phyloP scores from a whole-genome alignment of 1,140 invertebrate species.

The Eupristina koningsbergeri region DNA sequence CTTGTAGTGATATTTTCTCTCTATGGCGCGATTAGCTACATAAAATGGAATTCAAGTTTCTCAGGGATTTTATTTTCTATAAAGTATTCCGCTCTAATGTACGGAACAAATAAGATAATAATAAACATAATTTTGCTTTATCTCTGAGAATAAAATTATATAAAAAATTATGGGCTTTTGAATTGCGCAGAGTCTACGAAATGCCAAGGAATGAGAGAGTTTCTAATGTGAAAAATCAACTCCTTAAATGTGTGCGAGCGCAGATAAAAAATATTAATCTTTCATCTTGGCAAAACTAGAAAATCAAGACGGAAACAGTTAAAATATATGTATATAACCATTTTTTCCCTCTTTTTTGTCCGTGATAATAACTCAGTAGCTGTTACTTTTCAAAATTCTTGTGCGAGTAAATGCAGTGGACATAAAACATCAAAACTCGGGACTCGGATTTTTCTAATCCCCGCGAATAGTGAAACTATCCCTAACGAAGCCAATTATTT shows the following conservation, averaged over 20 bases:
- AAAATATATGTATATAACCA: neutral
- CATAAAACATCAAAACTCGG: neutral
- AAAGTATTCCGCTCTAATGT: neutral
- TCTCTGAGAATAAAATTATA: neutral
- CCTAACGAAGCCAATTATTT: slow-evolving; percentile 8
- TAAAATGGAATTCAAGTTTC: neutral
- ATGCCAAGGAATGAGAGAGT: neutral
- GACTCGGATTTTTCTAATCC: neutral
- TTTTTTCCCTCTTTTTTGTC: neutral
- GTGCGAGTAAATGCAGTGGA: neutral
- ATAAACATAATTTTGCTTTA: neutral
- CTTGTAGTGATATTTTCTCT: neutral
- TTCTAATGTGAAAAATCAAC: neutral
- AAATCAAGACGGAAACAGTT: neutral
- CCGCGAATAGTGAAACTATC: slow-evolving; percentile 1
- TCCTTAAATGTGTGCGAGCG: neutral
- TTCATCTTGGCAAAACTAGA: neutral
- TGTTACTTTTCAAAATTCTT: neutral
- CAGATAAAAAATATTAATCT: neutral
- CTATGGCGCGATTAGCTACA: neutral
- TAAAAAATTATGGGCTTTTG: neutral
- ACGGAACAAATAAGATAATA: neutral
- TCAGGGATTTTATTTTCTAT: neutral
- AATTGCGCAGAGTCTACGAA: neutral
- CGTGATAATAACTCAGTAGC: neutral